phyloP scores from a whole-genome alignment of 2,888 invertebrate genomes.

The Brassicogethes aeneus region DNA sequence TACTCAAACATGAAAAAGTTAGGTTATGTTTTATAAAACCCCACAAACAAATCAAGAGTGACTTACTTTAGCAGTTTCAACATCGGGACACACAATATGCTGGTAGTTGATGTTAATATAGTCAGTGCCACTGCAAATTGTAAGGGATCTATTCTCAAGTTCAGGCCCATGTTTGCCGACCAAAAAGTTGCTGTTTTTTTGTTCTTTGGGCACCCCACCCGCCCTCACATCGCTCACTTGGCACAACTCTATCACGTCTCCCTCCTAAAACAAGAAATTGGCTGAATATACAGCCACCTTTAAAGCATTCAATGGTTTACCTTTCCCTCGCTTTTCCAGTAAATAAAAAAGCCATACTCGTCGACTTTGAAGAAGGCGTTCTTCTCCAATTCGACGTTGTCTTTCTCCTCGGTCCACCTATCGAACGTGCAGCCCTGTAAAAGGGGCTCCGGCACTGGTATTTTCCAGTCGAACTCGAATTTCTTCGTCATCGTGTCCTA shows the following conservation, averaged over 20 bases:
- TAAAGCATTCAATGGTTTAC: too few species aligned
- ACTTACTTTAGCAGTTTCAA: constrained; percentile 91
- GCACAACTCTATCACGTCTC: constrained; percentile 95
- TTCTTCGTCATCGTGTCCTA: constrained; percentile 81
- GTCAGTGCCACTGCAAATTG: constrained; percentile 96
- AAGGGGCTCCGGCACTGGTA: constrained; percentile 82
- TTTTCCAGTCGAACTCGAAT: constrained; percentile 98
- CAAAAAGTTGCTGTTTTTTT: constrained; percentile 68
- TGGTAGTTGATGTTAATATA: constrained; percentile 98
- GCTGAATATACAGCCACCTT: too few species aligned
- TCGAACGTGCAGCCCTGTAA: constrained; percentile 85
- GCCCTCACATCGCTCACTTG: constrained; percentile 96
- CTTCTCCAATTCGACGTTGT: constrained; percentile 80
- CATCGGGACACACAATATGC: constrained; percentile 91
- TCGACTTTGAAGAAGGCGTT: constrained; percentile 90
- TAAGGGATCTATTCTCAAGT: constrained; percentile 88
- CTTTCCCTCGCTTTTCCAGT: constrained; percentile 95
- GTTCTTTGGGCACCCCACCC: constrained; percentile 88
- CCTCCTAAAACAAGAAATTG: too few species aligned
- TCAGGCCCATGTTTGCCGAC: constrained; percentile 68
- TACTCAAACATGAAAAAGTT: too few species aligned
- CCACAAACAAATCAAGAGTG: too few species aligned
- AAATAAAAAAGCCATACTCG: constrained; percentile 95
- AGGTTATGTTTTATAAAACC: too few species aligned
- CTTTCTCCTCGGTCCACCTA: constrained; percentile 97